phyloP scores from a whole-genome alignment of 2,113 vertebrate genomes.

The Porphyrio hochstetteri region DNA sequence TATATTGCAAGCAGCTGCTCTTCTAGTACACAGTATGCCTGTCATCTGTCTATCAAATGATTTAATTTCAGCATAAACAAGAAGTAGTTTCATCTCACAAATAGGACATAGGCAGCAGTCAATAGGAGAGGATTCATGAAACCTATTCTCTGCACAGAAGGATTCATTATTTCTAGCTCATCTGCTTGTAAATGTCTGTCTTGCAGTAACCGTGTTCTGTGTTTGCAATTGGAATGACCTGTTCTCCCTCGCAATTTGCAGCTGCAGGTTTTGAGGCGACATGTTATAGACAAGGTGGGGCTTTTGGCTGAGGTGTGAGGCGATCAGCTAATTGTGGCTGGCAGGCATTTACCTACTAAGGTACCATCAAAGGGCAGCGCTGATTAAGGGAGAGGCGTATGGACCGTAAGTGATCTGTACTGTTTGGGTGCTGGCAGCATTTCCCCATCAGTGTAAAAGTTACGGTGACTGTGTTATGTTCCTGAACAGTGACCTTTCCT shows the following conservation, averaged over 20 bases:
- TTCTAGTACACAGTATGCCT: constrained; percentile 12
- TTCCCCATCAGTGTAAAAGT: neutral
- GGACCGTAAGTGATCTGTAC: neutral
- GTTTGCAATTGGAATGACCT: neutral
- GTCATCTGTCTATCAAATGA: constrained; percentile 5
- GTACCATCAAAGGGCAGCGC: neutral
- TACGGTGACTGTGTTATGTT: neutral
- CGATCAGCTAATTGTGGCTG: neutral
- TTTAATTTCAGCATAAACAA: neutral
- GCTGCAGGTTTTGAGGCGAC: neutral
- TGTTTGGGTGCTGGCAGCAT: neutral
- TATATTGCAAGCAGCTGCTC: constrained; percentile 23
- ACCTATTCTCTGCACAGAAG: neutral
- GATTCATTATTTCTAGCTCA: neutral
- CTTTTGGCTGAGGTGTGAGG: neutral
- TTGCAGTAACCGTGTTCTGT: neutral
- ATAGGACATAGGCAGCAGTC: neutral
- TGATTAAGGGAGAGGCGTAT: neutral
- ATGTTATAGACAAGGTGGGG: neutral
- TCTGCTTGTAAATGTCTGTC: neutral
- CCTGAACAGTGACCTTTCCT: neutral
- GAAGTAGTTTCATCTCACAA: constrained; percentile 27
- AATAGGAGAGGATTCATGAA: neutral
- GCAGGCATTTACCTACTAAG: neutral
- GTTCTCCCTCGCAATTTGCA: neutral